Conservation (phyloP, 2,888 invertebrate genomes). For the Polydesmus complanatus region DNA sequence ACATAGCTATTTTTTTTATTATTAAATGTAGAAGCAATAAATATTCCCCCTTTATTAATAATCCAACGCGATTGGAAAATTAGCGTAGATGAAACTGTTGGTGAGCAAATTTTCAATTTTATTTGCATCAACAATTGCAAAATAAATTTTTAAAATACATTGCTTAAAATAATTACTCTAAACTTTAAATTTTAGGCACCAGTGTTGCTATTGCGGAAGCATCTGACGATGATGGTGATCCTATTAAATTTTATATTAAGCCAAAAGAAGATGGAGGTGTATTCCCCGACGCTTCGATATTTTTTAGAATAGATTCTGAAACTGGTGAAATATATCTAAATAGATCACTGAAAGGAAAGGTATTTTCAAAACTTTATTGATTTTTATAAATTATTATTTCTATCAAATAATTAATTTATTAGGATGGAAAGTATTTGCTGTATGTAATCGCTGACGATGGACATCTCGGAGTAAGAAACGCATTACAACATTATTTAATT, state of each 20-base stretch:
- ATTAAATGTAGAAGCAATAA: not conserved
- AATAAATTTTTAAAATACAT: too few relatives aligned
- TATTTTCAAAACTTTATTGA: conserved; percentile 29
- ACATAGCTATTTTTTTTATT: too few relatives aligned
- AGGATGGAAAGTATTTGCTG: conserved; percentile 52
- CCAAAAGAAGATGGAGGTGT: conserved; percentile 16
- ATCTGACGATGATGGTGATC: conserved; percentile 23
- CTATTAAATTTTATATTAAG: conserved; percentile 22
- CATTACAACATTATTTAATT: not conserved
- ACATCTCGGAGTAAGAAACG: conserved; percentile 37
- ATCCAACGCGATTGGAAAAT: not conserved
- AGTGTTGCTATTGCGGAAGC: conserved; percentile 22
- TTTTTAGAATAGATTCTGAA: conserved; percentile 54
- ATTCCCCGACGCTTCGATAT: conserved; percentile 25
- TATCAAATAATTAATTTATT: conserved; percentile 38
- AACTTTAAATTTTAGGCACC: conserved; percentile 20
- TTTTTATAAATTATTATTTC: not conserved
- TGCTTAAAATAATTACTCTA: too few relatives aligned
- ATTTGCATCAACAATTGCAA: not conserved
- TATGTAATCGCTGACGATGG: conserved; percentile 56
- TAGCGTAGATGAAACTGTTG: not conserved
- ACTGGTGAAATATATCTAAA: conserved; percentile 67
- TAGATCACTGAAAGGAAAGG: conserved; percentile 59
- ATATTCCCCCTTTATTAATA: conserved; percentile 10
- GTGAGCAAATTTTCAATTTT: not conserved